Evolutionary conservation across 2,113 vertebrate genomes (phyloP).

Genomic region (Eolophus roseicapilla): DNA sequence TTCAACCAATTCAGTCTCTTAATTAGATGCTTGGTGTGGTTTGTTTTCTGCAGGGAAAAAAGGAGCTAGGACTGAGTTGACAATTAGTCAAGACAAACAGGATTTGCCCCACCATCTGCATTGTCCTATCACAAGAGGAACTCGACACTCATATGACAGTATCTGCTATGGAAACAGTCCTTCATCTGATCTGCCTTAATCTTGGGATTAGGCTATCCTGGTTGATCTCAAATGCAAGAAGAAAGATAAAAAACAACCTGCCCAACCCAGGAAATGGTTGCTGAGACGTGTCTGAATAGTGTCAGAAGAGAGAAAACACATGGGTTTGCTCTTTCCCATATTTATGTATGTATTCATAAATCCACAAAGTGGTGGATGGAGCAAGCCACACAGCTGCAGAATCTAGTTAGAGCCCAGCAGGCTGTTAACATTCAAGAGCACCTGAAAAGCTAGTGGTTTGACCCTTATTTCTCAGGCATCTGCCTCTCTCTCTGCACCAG

Average conservation of each 20-base stretch:
- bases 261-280: neutral
- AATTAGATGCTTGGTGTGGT: neutral
- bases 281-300: neutral
- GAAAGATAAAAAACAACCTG: neutral
- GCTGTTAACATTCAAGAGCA: neutral
- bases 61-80: neutral
- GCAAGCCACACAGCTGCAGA: neutral
- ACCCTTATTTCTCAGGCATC: neutral
- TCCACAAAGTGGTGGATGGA: neutral
- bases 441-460: neutral
- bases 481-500: neutral
- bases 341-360: neutral
- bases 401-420: neutral
- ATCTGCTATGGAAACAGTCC: neutral
- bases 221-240: neutral
- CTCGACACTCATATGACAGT: accelerated
- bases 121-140: neutral
- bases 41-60: neutral
- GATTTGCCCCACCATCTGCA: neutral
- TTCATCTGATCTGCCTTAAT: neutral
- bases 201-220: neutral
- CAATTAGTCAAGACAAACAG: neutral
- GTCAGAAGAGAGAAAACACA: neutral
- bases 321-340: neutral
- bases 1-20: neutral